A percentile compares a stretch with the other conserved stretches of the same genome.
Evolutionary conservation across 1,140 invertebrate species (phyloP).

Genomic region (Saccostrea cuccullata): DNA sequence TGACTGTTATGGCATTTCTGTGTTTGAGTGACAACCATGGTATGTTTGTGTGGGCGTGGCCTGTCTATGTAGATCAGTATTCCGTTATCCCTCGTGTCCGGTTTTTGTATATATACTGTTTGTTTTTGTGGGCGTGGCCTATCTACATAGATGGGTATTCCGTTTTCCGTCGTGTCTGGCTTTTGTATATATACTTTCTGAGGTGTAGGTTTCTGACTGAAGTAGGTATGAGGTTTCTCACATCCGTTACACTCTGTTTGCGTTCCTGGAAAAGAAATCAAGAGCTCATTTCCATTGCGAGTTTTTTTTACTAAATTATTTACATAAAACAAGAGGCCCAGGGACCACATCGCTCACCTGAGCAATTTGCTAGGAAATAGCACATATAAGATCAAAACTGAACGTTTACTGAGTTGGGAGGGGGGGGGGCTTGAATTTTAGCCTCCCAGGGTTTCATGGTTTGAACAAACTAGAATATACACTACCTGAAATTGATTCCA

Average conservation of each 20-base stretch:
- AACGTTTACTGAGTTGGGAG: too few relatives aligned
- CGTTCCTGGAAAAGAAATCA: background rate
- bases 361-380: too few relatives aligned
- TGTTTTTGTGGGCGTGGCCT: slow-evolving; percentile 33
- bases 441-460: too few relatives aligned
- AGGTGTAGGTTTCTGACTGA: background rate
- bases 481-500: too few relatives aligned
- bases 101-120: background rate
- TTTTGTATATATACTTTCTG: background rate
- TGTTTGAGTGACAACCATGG: background rate
- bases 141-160: background rate
- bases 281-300: too few relatives aligned
- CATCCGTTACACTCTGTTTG: slow-evolving; percentile 4
- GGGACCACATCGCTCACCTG: too few relatives aligned
- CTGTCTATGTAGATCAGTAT: background rate
- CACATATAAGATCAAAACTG: too few relatives aligned
- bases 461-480: too few relatives aligned
- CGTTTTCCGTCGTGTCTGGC: background rate
- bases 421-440: too few relatives aligned
- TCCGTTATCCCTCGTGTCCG: background rate
- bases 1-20: slow-evolving; percentile 2
- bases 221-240: slow-evolving; percentile 6
- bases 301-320: too few relatives aligned
- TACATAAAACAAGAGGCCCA: too few relatives aligned
- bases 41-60: slow-evolving; percentile 28